Evolutionary conservation across 2,888 invertebrate genomes (phyloP).

Genomic region (Andrena dorsata): DNA sequence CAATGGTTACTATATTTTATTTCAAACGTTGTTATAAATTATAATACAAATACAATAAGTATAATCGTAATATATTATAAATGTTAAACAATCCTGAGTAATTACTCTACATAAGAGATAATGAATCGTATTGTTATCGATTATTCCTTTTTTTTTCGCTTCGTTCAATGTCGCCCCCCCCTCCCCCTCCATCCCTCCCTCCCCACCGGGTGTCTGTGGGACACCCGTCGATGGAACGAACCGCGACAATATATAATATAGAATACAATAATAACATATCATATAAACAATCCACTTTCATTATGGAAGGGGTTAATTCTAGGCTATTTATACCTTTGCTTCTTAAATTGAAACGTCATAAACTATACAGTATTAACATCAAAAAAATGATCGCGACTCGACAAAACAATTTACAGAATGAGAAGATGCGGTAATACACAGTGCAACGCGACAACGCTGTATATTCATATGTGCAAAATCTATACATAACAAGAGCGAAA

Average conservation of each 20-base stretch:
- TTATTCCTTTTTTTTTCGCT: conserved; percentile 46
- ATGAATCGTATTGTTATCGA: conserved; percentile 71
- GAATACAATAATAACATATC: conserved; percentile 77
- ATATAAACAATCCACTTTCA: conserved; percentile 80
- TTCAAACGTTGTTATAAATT: conserved; percentile 84
- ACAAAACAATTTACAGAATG: conserved; percentile 75
- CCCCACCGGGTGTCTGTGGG: conserved; percentile 29
- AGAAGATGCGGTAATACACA: conserved; percentile 74
- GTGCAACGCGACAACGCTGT: conserved; percentile 73
- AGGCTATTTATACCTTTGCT: conserved; percentile 74
- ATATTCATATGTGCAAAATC: conserved; percentile 77
- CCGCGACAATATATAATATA: conserved; percentile 77
- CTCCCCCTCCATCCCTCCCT: too few species aligned
- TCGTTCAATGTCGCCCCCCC: neutral
- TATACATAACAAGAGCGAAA: conserved; percentile 81
- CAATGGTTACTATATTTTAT: conserved; percentile 81
- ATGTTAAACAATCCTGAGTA: conserved; percentile 84
- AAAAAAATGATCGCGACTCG: conserved; percentile 76
- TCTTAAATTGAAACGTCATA: conserved; percentile 77
- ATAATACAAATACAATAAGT: conserved; percentile 83
- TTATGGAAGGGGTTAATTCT: conserved; percentile 73
- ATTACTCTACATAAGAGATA: conserved; percentile 82
- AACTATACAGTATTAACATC: conserved; percentile 83
- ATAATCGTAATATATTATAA: conserved; percentile 82
- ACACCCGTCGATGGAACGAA: conserved; percentile 68